Evolutionary conservation across 2,888 invertebrate species (phyloP).

Genomic region (Sericinus montela): DNA sequence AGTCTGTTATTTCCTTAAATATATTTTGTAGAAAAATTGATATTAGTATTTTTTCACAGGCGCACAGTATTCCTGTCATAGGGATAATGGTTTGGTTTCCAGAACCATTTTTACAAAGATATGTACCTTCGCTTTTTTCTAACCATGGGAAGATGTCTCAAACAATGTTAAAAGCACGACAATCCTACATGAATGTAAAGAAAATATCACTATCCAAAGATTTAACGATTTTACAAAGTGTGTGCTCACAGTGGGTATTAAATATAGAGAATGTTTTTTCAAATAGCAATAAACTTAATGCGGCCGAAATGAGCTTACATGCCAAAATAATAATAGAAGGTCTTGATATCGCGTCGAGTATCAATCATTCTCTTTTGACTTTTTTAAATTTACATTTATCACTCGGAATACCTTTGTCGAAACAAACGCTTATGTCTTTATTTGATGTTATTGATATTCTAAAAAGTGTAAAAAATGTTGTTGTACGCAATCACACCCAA

Average conservation of each 20-base stretch:
- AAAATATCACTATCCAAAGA: conserved; percentile 82
- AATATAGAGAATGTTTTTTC: conserved; percentile 59
- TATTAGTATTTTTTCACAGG: conserved; percentile 58
- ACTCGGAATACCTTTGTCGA: conserved; percentile 87
- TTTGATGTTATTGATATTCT: conserved; percentile 90
- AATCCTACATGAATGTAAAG: conserved; percentile 76
- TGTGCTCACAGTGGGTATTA: conserved; percentile 60
- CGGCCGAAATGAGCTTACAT: conserved; percentile 65
- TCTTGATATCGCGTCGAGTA: conserved; percentile 83
- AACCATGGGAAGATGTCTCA: conserved; percentile 67
- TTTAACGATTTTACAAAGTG: conserved; percentile 62
- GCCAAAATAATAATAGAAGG: conserved; percentile 75
- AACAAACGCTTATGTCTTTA: conserved; percentile 84
- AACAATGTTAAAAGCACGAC: conserved; percentile 70
- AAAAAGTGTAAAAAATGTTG: conserved; percentile 86
- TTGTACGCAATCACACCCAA: conserved; percentile 83
- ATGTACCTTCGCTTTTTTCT: conserved; percentile 79
- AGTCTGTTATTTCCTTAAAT: no score
- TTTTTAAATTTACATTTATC: conserved; percentile 84
- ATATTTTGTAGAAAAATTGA: not conserved
- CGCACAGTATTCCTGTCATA: conserved; percentile 87
- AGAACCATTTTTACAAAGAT: conserved; percentile 86
- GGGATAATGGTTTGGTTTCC: conserved; percentile 93
- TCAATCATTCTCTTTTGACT: conserved; percentile 73
- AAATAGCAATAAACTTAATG: conserved; percentile 53